phyloP scores from a whole-genome alignment of 1,140 invertebrate species.

The Coptotermes formosanus region DNA sequence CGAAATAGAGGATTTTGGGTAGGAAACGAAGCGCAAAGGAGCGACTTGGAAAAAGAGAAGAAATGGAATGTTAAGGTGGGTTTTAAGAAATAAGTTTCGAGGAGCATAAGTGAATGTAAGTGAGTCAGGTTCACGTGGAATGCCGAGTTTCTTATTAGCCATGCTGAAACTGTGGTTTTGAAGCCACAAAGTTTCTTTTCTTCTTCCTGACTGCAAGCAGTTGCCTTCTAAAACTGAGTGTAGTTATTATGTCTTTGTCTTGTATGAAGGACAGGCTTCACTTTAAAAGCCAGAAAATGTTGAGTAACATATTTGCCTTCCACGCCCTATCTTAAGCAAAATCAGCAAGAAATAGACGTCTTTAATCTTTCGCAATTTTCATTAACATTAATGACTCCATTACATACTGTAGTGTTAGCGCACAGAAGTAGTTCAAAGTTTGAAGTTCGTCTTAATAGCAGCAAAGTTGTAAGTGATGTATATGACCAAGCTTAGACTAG shows the following conservation, averaged over 20 bases:
- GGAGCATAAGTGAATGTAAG: no score
- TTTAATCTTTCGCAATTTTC: background rate
- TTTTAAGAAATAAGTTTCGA: no score
- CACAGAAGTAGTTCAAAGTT: background rate
- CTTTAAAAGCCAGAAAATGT: background rate
- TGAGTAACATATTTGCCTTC: background rate
- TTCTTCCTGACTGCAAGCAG: background rate
- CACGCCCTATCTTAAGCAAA: background rate
- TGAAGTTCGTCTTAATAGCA: background rate
- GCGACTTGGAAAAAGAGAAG: no score
- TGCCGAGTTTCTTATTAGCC: no score
- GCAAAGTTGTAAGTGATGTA: background rate
- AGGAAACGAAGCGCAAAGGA: no score
- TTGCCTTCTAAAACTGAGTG: background rate
- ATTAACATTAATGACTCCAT: background rate
- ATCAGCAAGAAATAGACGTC: background rate
- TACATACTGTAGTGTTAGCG: background rate
- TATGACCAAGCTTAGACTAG: background rate
- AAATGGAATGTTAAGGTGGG: no score
- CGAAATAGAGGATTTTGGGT: no score
- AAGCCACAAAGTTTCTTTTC: background rate
- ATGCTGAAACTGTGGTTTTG: no score
- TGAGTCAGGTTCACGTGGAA: no score
- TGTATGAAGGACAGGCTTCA: background rate
- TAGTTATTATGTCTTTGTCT: background rate